These are phyloP conservation scores for Halcyon badia DNA, from an alignment of 2,797 vertebrate genomes.

Conservation along the genomic window DNA sequence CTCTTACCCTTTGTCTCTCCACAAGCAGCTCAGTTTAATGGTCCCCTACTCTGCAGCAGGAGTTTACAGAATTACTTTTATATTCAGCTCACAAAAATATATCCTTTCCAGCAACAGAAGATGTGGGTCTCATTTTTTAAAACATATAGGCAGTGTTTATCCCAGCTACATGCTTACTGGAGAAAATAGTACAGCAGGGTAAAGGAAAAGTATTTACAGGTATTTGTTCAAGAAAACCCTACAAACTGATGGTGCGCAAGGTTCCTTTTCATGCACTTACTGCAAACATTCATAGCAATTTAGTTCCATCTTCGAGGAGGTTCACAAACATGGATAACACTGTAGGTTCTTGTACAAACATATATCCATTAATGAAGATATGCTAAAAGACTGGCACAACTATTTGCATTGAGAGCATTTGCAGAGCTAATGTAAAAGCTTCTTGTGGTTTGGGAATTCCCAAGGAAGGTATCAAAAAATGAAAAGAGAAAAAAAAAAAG, in stretches of 20 bases:
- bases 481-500: background rate
- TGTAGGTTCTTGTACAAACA: conserved; percentile 47
- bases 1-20: background rate
- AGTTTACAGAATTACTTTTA: background rate
- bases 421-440: conserved; percentile 48
- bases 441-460: conserved; percentile 69
- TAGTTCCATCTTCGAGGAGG: conserved; percentile 6
- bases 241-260: background rate
- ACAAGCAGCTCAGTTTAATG: background rate
- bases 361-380: conserved; percentile 53
- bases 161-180: background rate
- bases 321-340: conserved; percentile 25
- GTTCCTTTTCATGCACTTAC: conserved; percentile 9
- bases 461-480: conserved; percentile 52
- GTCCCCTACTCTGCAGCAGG: background rate
- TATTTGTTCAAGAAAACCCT: conserved; percentile 7
- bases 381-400: conserved; percentile 33
- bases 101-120: background rate
- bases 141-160: background rate
- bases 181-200: background rate
- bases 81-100: background rate
- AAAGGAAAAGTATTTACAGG: conserved; percentile 18
- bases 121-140: background rate
- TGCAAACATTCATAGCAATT: conserved; percentile 35
- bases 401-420: conserved; percentile 49